phyloP scores from a whole-genome alignment of 2,888 invertebrate species.

The Apotomis betuletana region DNA sequence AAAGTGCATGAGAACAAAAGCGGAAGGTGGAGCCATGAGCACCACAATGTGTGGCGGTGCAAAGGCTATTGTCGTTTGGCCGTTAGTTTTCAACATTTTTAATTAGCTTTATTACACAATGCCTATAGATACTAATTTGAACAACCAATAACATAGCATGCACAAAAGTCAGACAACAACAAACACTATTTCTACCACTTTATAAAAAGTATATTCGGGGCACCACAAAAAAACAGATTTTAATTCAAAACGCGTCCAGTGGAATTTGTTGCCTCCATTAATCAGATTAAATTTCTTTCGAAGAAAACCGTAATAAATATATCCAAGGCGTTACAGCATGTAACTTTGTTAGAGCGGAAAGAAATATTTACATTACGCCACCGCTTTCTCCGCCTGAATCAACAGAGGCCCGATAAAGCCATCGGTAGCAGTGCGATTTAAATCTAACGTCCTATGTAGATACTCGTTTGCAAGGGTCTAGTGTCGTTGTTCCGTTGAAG shows the following conservation, averaged over 20 bases:
- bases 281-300: conserved; percentile 9
- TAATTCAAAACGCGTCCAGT: neutral
- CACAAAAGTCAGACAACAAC: no score
- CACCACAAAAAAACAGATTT: neutral
- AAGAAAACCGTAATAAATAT: conserved; percentile 23
- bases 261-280: conserved; percentile 11
- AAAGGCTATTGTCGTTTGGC: no score
- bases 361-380: conserved; percentile 30
- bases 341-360: conserved; percentile 30
- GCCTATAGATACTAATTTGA: no score
- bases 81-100: no score
- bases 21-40: no score
- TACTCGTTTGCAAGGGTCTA: neutral
- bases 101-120: no score
- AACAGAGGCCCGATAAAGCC: conserved; percentile 19
- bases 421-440: conserved; percentile 9
- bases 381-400: conserved; percentile 30
- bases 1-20: no score
- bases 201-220: no score
- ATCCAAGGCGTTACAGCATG: conserved; percentile 18
- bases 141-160: no score
- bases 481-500: conserved; percentile 2
- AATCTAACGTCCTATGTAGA: conserved; percentile 23
- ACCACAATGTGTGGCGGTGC: no score
- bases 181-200: no score